Evolutionary conservation across 2,797 vertebrate species (phyloP).

Genomic region (Malurus leucopterus): DNA sequence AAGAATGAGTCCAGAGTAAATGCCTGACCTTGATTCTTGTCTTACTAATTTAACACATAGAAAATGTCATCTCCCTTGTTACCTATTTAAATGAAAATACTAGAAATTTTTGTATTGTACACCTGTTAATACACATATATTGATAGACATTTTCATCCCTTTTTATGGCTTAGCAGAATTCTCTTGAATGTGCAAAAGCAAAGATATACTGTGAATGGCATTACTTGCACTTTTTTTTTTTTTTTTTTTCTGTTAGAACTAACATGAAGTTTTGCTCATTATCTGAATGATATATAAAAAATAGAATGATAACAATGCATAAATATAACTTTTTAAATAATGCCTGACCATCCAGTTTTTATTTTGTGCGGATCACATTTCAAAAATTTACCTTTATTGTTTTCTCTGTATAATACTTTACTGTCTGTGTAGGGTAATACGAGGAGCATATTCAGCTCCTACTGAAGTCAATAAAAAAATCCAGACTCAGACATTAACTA

Average conservation of each 20-base stretch:
- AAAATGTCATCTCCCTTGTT: neutral
- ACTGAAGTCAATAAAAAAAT: neutral
- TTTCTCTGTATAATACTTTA: neutral
- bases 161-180: neutral
- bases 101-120: neutral
- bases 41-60: neutral
- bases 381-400: neutral
- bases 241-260: neutral
- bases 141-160: neutral
- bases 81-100: neutral
- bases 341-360: neutral
- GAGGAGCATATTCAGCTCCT: neutral
- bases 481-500: neutral
- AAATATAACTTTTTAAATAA: neutral
- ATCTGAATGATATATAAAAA: neutral
- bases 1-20: neutral
- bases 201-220: neutral
- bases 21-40: neutral
- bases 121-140: neutral
- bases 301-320: neutral
- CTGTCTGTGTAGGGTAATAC: rapidly evolving
- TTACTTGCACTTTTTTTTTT: neutral
- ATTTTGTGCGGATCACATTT: neutral
- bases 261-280: neutral
- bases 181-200: neutral